Percentiles rank a stretch among this genome's conserved stretches.
Conservation (phyloP, 2,888 invertebrate genomes). For the Acleris sparsana region DNA sequence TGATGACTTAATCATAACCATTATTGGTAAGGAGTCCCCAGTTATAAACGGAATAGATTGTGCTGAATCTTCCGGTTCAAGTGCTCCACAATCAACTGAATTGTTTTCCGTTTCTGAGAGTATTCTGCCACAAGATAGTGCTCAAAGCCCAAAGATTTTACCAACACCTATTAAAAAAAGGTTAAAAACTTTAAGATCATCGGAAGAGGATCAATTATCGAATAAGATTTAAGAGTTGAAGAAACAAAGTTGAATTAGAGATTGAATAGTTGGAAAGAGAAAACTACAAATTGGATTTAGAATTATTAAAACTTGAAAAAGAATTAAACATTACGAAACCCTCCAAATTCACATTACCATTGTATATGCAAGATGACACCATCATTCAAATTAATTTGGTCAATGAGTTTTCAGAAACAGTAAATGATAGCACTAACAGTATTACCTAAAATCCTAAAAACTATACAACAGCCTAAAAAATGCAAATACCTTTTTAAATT, state of each 20-base stretch:
- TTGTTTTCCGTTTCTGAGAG: not conserved
- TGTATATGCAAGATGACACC: conserved; percentile 10
- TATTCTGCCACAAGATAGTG: not conserved
- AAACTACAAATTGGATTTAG: conserved; percentile 12
- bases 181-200: not conserved
- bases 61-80: not conserved
- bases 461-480: too few relatives aligned
- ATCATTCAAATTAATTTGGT: not conserved
- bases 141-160: conserved; percentile 6
- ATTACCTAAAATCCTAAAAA: too few relatives aligned
- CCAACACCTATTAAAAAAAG: conserved; percentile 12
- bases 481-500: too few relatives aligned
- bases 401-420: conserved; percentile 4
- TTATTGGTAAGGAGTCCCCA: not conserved
- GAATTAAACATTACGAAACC: not conserved
- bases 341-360: conserved; percentile 4
- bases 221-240: conserved; percentile 5
- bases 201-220: not conserved
- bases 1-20: conserved; percentile 3
- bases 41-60: not conserved
- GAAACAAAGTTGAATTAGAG: conserved; percentile 6
- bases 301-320: conserved; percentile 14
- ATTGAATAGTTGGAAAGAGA: conserved; percentile 10
- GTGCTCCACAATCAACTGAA: not conserved
- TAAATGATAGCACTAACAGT: not conserved